Percentiles rank a stretch among this genome's conserved stretches.
These are phyloP conservation scores for Heliornis fulica DNA, from an alignment of 2,113 vertebrate genomes.

Conservation along the genomic window DNA sequence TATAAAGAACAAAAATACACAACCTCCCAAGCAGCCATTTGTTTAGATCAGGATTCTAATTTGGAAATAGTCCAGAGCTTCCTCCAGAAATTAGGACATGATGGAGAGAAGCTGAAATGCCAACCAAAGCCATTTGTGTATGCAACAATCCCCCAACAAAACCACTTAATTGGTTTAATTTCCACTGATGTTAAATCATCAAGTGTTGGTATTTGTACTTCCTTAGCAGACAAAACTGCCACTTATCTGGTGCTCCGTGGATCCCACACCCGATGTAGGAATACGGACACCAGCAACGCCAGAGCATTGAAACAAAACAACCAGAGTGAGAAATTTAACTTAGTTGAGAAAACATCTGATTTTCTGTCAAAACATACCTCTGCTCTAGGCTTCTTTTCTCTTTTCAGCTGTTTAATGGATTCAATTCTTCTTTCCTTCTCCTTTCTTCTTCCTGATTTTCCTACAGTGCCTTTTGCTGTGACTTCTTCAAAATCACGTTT, in stretches of 20 bases:
- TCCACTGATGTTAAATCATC: accelerated
- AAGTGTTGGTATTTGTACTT: accelerated
- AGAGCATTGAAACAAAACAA: neutral
- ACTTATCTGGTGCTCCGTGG: neutral
- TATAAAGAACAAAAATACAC: neutral
- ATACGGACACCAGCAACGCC: neutral
- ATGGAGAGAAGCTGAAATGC: neutral
- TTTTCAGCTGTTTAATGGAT: slow-evolving; percentile 69
- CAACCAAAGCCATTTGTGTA: neutral
- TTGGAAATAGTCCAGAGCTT: neutral
- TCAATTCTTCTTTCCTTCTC: slow-evolving; percentile 64
- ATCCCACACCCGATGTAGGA: neutral
- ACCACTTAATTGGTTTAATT: neutral
- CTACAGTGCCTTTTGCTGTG: slow-evolving; percentile 45
- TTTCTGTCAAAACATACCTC: slow-evolving; percentile 55
- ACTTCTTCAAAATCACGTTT: neutral
- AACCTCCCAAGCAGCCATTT: neutral
- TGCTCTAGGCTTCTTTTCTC: slow-evolving; percentile 46
- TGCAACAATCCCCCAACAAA: accelerated
- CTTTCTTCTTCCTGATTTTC: slow-evolving; percentile 66
- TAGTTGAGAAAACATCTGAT: neutral
- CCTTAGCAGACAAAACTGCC: neutral
- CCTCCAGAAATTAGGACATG: neutral
- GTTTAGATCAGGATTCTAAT: neutral
- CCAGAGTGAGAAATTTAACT: neutral